Evolutionary conservation across 2,113 vertebrate genomes (phyloP), one percentile per base, ranked within the genome.

Genomic region (Xerus inauris): DNA sequence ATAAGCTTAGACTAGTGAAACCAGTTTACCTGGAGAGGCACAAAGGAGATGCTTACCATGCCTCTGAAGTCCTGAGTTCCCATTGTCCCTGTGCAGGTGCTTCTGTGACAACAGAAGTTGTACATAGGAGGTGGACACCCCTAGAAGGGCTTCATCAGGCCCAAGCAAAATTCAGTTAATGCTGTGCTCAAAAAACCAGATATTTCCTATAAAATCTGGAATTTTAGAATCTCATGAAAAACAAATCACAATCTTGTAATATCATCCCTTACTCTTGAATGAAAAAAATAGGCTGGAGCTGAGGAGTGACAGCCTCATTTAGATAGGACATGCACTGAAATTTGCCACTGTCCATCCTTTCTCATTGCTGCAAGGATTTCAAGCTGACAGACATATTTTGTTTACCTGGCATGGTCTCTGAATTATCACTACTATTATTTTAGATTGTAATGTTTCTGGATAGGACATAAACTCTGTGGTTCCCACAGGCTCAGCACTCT

Each of bases 1-100:
- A 72, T 84, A 67, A 72, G n/a, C 35, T 47, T 77, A 20, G 19
- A 16, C 51, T 76, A 75, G 65, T 38, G 57, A 95, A 97, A 69
- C 32, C 26, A 82, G 32, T 71, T 94, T 40, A 42, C 42, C 32
- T 14, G 17, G 79, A 96, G 76, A 75, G 22, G 8, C 11, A 38
- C 26, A 67, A 47, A 67, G 35, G 32, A 93, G 45, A 17, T 40
- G 47, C 8, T 93, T 69, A 2, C 0, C 72, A 20, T 45, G 64
- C 19, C 59, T 93, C 30, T 40, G 47, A 92, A 67, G 35, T 42
- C 28, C 32, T 45, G 13, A 80, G 40, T 51, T 19, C 16, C 71
- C 28, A 40, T 0, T 8, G 11, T 13, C 40, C 69, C 7, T 6
- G 16, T 32, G 19, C 8, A 57, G 1, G 35, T 45, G 4, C 38